phyloP scores from a whole-genome alignment of 2,113 vertebrate genomes.

The Oxygymnocypris stewartii region DNA sequence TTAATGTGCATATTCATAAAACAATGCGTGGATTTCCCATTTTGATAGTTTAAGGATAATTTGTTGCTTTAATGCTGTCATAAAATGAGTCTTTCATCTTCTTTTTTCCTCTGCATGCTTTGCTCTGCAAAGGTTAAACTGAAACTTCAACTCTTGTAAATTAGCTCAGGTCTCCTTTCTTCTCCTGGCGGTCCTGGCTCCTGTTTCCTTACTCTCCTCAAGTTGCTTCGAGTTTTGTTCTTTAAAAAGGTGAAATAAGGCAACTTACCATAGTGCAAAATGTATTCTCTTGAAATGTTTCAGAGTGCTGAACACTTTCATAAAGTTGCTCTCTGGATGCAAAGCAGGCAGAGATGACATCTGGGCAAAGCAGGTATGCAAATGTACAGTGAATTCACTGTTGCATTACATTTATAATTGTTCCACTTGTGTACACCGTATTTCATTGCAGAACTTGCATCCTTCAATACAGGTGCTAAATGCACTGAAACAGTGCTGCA shows the following conservation, averaged over 20 bases:
- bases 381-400: not conserved
- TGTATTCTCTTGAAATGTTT: conserved; percentile 1
- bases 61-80: not conserved
- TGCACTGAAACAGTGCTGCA: not conserved
- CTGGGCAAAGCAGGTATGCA: conserved; percentile 41
- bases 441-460: not conserved
- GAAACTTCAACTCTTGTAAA: conserved; percentile 62
- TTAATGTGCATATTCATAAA: not conserved
- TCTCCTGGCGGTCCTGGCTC: conserved; percentile 44
- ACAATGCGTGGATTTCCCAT: not conserved
- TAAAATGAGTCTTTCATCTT: not conserved
- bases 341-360: conserved; percentile 36
- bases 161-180: conserved; percentile 50
- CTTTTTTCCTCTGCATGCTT: conserved; percentile 16
- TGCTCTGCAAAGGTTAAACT: conserved; percentile 55
- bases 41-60: not conserved
- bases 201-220: conserved; percentile 53
- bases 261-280: conserved; percentile 18
- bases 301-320: not conserved
- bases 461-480: not conserved
- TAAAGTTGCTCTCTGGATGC: conserved; percentile 6
- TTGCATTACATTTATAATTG: conserved; percentile 1
- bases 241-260: conserved; percentile 41
- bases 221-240: conserved; percentile 51
- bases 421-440: not conserved